Evolutionary conservation across 2,888 invertebrate genomes (phyloP).

Genomic region (Agrotis segetum): DNA sequence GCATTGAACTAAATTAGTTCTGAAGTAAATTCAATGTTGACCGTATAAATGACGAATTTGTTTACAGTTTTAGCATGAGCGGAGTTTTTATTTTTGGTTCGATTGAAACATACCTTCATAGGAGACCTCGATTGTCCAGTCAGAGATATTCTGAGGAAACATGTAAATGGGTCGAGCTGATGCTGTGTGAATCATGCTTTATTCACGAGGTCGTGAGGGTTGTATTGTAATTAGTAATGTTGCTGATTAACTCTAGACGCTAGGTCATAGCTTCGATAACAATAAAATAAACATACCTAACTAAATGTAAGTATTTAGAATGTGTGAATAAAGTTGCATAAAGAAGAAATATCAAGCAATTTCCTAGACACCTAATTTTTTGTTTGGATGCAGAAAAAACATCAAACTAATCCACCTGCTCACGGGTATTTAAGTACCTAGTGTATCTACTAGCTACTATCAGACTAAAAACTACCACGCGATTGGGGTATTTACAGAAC

Average conservation of each 20-base stretch:
- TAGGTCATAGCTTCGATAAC: slow-evolving; percentile 10
- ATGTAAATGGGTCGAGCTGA: slow-evolving; percentile 41
- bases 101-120: slow-evolving; percentile 33
- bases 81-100: slow-evolving; percentile 29
- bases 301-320: not conserved
- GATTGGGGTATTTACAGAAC: too few species aligned
- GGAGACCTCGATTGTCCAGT: slow-evolving; percentile 41
- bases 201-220: slow-evolving; percentile 26
- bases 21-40: slow-evolving; percentile 10
- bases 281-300: slow-evolving; percentile 15
- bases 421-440: too few species aligned
- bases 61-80: slow-evolving; percentile 36
- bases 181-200: slow-evolving; percentile 40
- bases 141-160: slow-evolving; percentile 52
- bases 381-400: too few species aligned
- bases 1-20: slow-evolving; percentile 6
- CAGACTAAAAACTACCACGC: too few species aligned
- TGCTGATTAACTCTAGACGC: slow-evolving; percentile 21
- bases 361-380: not conserved
- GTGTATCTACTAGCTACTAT: too few species aligned
- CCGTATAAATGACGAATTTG: slow-evolving; percentile 18
- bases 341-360: not conserved
- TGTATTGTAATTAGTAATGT: slow-evolving; percentile 33
- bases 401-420: too few species aligned
- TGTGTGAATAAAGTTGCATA: not conserved